Conservation (phyloP, 2,888 invertebrate genomes). For the Chrysodeixis includens region DNA sequence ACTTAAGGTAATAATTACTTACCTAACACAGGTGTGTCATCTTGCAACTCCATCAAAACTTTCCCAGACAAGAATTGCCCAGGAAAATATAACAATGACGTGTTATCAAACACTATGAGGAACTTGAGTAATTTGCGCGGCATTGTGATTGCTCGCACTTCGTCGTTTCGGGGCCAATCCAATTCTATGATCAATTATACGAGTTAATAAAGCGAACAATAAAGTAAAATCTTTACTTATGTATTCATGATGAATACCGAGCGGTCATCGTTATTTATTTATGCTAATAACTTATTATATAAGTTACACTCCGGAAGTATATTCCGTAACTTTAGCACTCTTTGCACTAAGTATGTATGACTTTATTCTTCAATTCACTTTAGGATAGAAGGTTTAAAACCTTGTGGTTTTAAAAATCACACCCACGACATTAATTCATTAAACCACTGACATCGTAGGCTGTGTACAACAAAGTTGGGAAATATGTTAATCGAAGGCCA, state of each 20-base stretch:
- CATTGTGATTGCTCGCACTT: conserved; percentile 85
- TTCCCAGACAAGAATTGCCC: conserved; percentile 97
- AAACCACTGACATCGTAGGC: conserved; percentile 75
- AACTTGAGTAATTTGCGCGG: conserved; percentile 97
- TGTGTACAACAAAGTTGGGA: conserved; percentile 78
- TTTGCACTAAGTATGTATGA: conserved; percentile 19
- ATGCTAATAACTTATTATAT: conserved; percentile 54
- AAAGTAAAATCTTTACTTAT: conserved; percentile 10
- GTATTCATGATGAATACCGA: conserved; percentile 18
- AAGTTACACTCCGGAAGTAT: conserved; percentile 42
- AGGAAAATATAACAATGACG: conserved; percentile 97
- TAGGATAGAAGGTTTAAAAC: conserved; percentile 58
- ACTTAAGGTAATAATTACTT: conserved; percentile 68
- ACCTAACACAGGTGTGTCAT: conserved; percentile 97
- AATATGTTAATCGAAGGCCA: conserved; percentile 85
- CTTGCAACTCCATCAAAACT: conserved; percentile 97
- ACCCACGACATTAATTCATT: conserved; percentile 76
- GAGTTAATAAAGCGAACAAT: conserved; percentile 11
- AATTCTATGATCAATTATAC: conserved; percentile 28
- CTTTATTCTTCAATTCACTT: conserved; percentile 21
- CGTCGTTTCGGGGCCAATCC: conserved; percentile 9
- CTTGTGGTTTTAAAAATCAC: conserved; percentile 75
- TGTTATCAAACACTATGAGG: conserved; percentile 97
- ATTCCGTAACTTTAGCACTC: conserved; percentile 28
- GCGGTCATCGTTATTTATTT: conserved; percentile 44